Percentiles rank a stretch among this genome's conserved stretches.
Conservation (phyloP, 2,888 invertebrate genomes). For the Andrena trimmerana region DNA sequence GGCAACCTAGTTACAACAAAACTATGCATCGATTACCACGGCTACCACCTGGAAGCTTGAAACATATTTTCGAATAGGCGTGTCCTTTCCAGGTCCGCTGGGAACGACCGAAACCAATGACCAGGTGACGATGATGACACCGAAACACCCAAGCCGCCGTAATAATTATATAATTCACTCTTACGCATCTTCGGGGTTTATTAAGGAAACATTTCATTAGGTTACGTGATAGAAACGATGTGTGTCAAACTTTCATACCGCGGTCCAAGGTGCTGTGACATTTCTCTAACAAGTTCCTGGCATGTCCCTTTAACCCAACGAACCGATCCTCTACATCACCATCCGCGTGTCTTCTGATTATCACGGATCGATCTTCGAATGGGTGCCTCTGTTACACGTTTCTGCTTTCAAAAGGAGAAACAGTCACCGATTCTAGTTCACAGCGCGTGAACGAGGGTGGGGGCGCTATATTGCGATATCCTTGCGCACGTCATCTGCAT, state of each 20-base stretch:
- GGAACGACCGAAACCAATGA: constrained; percentile 33
- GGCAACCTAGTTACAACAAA: background rate
- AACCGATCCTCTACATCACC: background rate
- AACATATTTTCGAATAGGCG: background rate
- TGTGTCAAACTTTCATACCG: constrained; percentile 64
- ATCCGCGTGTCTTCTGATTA: background rate
- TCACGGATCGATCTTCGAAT: background rate
- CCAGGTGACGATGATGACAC: constrained; percentile 47
- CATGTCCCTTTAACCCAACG: background rate
- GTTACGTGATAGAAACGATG: constrained; percentile 59
- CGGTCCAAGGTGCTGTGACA: constrained; percentile 17
- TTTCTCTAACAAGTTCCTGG: constrained; percentile 13
- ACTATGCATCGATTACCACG: background rate
- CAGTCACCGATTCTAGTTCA: background rate
- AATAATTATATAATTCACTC: constrained; percentile 61
- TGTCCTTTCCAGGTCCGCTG: background rate
- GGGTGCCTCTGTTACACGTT: background rate
- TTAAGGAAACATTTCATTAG: constrained; percentile 64
- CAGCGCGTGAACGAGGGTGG: background rate
- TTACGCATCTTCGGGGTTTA: constrained; percentile 26
- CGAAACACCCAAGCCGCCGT: constrained; percentile 29
- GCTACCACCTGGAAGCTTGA: background rate
- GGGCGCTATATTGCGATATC: constrained; percentile 29
- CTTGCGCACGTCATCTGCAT: constrained; percentile 26
- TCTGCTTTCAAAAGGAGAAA: background rate